phyloP scores from a whole-genome alignment of 2,113 vertebrate species.

The Orientallactaga bullata region DNA sequence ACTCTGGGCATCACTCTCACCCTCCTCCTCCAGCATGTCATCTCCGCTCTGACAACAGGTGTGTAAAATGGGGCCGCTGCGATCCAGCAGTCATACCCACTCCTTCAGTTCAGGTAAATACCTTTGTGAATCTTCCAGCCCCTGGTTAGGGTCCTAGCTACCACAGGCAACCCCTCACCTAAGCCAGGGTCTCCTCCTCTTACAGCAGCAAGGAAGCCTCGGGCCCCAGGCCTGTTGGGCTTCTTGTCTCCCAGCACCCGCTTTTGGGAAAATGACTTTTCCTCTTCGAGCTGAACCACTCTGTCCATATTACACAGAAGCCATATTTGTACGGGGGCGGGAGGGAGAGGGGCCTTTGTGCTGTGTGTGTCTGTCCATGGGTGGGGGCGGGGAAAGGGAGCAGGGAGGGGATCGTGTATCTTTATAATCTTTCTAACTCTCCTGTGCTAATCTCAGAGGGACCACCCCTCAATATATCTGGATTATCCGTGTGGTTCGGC shows the following conservation, averaged over 20 bases:
- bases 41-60: constrained; percentile 42
- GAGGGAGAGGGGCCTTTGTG: constrained; percentile 70
- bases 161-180: constrained; percentile 28
- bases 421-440: constrained; percentile 86
- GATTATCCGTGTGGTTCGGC: constrained; percentile 75
- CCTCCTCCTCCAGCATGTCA: constrained; percentile 41
- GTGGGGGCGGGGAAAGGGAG: constrained; percentile 56
- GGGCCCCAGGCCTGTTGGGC: constrained; percentile 29
- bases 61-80: constrained; percentile 44
- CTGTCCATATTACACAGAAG: constrained; percentile 84
- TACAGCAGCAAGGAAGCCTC: constrained; percentile 45
- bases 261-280: constrained; percentile 76
- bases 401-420: constrained; percentile 78
- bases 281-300: constrained; percentile 79
- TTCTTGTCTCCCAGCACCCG: constrained; percentile 66
- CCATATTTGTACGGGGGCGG: constrained; percentile 82
- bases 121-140: constrained; percentile 61
- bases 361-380: constrained; percentile 79
- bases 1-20: constrained; percentile 14
- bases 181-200: constrained; percentile 59
- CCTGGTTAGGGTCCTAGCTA: constrained; percentile 27
- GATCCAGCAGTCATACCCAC: constrained; percentile 39
- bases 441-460: constrained; percentile 84
- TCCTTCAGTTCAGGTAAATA: constrained; percentile 76
- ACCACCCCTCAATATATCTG: constrained; percentile 84